These are phyloP conservation scores for Trachelus troglodyta DNA, from an alignment of 2,888 invertebrate species.

Conservation along the genomic window DNA sequence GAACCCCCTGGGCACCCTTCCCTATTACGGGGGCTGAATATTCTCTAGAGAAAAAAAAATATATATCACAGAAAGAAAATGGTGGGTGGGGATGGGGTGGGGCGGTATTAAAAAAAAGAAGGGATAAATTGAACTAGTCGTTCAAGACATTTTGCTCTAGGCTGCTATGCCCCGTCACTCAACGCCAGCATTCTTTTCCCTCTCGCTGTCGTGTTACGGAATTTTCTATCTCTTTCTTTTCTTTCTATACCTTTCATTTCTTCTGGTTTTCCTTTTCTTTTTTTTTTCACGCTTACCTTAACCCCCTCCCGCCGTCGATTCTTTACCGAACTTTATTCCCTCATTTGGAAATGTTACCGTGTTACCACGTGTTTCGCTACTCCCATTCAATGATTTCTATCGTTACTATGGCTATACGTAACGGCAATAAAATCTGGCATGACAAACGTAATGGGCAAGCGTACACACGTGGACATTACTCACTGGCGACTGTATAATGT, in stretches of 20 bases:
- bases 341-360: background rate
- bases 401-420: background rate
- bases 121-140: slow-evolving; percentile 39
- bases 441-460: background rate
- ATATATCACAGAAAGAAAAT: background rate
- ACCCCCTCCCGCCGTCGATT: background rate
- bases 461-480: background rate
- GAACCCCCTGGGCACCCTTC: slow-evolving; percentile 57
- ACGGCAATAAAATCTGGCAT: background rate
- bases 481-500: background rate
- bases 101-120: slow-evolving; percentile 7
- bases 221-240: background rate
- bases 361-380: background rate
- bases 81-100: background rate
- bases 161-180: background rate
- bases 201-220: slow-evolving; percentile 31
- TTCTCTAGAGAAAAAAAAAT: background rate
- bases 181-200: background rate
- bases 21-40: slow-evolving; percentile 38
- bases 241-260: slow-evolving; percentile 8
- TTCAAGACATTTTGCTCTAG: slow-evolving; percentile 34
- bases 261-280: background rate
- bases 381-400: background rate
- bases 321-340: background rate
- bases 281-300: background rate